These are phyloP conservation scores for Pseudotriccus pelzelni DNA, from an alignment of 2,797 vertebrate genomes.

Conservation along the genomic window DNA sequence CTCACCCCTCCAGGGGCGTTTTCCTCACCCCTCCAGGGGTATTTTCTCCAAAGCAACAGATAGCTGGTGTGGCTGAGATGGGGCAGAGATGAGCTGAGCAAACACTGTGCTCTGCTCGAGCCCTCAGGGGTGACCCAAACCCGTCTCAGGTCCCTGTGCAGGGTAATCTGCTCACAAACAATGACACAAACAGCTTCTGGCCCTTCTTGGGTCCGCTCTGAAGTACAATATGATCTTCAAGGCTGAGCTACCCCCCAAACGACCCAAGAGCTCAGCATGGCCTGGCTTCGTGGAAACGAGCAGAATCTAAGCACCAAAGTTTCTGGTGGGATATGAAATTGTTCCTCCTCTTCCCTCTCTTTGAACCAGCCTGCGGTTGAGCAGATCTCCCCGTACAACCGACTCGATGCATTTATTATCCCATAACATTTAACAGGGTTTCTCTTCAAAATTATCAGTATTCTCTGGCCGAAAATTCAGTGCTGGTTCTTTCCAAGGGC, in stretches of 20 bases:
- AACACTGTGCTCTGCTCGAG: neutral
- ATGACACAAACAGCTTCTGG: neutral
- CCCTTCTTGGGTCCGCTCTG: neutral
- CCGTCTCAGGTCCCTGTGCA: neutral
- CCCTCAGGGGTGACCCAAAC: neutral
- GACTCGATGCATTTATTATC: neutral
- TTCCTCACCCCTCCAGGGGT: neutral
- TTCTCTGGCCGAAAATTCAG: neutral
- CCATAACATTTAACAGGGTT: neutral
- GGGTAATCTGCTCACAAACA: neutral
- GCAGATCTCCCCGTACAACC: neutral
- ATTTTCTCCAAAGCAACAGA: neutral
- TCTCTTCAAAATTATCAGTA: neutral
- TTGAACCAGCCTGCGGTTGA: neutral
- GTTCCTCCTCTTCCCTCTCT: no score
- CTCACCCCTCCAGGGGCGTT: neutral
- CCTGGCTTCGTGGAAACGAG: neutral
- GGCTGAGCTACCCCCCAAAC: neutral
- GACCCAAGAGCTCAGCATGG: neutral
- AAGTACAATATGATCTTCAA: neutral
- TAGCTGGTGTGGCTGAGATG: neutral
- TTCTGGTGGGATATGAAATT: neutral
- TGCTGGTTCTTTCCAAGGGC: neutral
- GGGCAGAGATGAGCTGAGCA: neutral
- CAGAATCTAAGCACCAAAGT: neutral